phyloP scores from a whole-genome alignment of 1,140 invertebrate genomes.

The Muscidifurax raptorellus region DNA sequence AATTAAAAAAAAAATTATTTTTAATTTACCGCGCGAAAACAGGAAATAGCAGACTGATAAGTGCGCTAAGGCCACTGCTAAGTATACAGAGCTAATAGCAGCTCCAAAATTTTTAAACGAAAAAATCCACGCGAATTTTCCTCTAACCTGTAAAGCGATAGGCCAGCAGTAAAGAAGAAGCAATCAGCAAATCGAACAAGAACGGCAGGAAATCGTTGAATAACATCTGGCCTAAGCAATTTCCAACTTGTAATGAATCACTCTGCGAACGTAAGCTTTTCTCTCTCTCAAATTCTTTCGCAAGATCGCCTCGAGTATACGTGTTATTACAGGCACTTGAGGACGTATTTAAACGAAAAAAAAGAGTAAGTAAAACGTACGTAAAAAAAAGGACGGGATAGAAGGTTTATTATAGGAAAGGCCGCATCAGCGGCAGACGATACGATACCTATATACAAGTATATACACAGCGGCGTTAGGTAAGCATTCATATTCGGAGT shows the following conservation, averaged over 20 bases:
- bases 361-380: not conserved
- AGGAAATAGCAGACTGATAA: too few relatives aligned
- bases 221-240: not conserved
- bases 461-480: not conserved
- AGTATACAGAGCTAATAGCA: not conserved
- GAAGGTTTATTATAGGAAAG: too few relatives aligned
- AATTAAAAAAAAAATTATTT: too few relatives aligned
- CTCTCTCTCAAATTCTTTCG: not conserved
- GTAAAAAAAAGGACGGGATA: too few relatives aligned
- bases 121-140: not conserved
- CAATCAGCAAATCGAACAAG: not conserved
- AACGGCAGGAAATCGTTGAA: not conserved
- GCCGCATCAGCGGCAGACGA: too few relatives aligned
- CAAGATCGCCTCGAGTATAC: not conserved
- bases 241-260: not conserved
- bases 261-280: slow-evolving; percentile 2
- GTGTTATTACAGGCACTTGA: not conserved
- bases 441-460: too few relatives aligned
- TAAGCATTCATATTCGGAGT: not conserved
- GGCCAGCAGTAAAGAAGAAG: not conserved
- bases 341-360: not conserved
- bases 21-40: too few relatives aligned
- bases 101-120: not conserved
- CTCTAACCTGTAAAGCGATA: not conserved
- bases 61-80: too few relatives aligned